These are phyloP conservation scores for Clarias fuscus DNA, from an alignment of 2,797 vertebrate genomes.

Conservation along the genomic window DNA sequence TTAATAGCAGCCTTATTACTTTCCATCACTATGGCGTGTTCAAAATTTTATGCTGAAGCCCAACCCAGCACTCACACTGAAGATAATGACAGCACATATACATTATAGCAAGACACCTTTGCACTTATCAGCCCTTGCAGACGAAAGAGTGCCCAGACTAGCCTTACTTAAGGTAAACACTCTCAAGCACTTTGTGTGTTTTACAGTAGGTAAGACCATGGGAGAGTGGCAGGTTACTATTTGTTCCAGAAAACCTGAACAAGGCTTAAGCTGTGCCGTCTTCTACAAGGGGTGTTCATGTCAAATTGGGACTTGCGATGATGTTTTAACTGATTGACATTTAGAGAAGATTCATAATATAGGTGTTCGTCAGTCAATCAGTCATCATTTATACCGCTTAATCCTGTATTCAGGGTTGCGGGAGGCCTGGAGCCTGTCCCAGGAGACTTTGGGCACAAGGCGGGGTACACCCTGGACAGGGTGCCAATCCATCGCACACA, in stretches of 20 bases:
- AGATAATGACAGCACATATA: not conserved
- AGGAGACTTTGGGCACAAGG: too few species aligned
- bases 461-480: too few species aligned
- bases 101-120: not conserved
- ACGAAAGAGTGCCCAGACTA: not conserved
- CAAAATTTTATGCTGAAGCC: not conserved
- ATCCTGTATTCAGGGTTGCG: too few species aligned
- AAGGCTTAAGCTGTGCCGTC: not conserved
- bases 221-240: not conserved
- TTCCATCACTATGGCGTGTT: not conserved
- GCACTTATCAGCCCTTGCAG: not conserved
- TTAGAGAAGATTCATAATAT: too few species aligned
- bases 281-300: not conserved
- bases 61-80: not conserved
- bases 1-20: not conserved
- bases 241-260: not conserved
- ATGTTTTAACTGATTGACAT: too few species aligned
- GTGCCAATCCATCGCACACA: too few species aligned
- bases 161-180: not conserved
- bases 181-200: not conserved
- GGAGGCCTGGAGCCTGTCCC: too few species aligned
- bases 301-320: too few species aligned
- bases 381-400: too few species aligned
- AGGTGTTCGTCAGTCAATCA: too few species aligned
- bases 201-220: not conserved